Evolutionary conservation across 2,113 vertebrate genomes (phyloP).

Genomic region (Edolisoma coerulescens): DNA sequence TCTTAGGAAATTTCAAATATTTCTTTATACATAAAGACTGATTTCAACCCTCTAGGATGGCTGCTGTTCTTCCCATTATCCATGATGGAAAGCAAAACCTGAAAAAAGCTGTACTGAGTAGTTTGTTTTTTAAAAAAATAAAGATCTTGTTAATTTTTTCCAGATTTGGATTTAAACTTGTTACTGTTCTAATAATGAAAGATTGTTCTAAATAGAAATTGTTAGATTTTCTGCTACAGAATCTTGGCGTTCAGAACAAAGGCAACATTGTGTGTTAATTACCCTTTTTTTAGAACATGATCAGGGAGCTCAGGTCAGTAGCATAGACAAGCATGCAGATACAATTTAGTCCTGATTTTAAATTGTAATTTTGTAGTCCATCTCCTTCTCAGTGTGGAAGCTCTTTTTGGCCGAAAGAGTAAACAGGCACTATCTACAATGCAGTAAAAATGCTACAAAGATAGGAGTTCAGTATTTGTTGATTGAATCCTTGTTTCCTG

Average conservation of each 20-base stretch:
- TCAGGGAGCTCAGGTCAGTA: background rate
- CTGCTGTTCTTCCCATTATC: background rate
- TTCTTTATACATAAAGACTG: background rate
- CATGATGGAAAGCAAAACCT: background rate
- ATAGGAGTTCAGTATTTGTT: background rate
- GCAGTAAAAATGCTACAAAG: background rate
- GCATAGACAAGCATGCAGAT: background rate
- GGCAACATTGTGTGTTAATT: slow-evolving; percentile 1
- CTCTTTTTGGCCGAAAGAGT: background rate
- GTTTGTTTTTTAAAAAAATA: background rate
- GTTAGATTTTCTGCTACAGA: background rate
- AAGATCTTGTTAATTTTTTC: background rate
- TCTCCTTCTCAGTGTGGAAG: background rate
- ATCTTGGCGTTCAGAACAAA: slow-evolving; percentile 2
- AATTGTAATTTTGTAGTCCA: background rate
- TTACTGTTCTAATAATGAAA: background rate
- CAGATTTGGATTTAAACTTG: background rate
- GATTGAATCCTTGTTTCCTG: background rate
- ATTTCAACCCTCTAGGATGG: background rate
- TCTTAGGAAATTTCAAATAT: background rate
- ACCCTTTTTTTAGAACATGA: background rate
- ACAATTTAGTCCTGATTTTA: background rate
- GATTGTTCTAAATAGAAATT: background rate
- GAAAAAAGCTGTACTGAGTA: background rate
- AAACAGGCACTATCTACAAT: background rate